Conservation (phyloP, 2,113 vertebrate species). For the Notiomystis cincta region DNA sequence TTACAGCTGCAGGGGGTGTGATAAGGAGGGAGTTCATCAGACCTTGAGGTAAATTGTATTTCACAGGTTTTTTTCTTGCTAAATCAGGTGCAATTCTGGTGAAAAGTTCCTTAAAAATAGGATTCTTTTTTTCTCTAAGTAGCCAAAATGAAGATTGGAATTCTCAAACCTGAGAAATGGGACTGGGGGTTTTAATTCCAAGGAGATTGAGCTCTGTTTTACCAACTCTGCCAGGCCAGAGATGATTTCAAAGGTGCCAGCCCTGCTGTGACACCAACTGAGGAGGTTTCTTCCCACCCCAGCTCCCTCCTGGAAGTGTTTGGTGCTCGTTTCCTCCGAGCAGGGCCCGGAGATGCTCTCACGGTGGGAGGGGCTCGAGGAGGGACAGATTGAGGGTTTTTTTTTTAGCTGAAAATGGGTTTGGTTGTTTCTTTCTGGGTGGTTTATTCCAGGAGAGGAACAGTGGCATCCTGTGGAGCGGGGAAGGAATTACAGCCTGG, state of each 20-base stretch:
- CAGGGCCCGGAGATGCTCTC: not conserved
- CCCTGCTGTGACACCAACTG: rapidly evolving
- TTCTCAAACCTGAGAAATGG: rapidly evolving
- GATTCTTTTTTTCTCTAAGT: not conserved
- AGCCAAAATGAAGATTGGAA: not conserved
- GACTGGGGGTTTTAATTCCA: not conserved
- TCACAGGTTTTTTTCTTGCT: not conserved
- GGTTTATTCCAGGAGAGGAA: not conserved
- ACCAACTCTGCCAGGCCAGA: rapidly evolving
- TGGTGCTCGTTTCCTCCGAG: not conserved
- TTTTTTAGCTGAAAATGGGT: not conserved
- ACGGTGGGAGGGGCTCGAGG: not conserved
- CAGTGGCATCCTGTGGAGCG: slow-evolving; percentile 36
- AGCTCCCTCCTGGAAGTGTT: not conserved
- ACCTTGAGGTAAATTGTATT: not conserved
- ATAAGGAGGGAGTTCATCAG: not conserved
- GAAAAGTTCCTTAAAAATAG: not conserved
- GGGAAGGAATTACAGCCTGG: not conserved
- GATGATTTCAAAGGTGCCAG: not conserved
- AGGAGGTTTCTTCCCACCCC: not conserved
- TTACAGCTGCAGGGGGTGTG: not conserved
- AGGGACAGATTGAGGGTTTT: not conserved
- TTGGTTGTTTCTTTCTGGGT: not conserved
- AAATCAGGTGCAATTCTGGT: not conserved
- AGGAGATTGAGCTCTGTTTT: rapidly evolving